These are phyloP conservation scores for Muscicapa comitata DNA, from an alignment of 2,797 vertebrate species.

Conservation along the genomic window DNA sequence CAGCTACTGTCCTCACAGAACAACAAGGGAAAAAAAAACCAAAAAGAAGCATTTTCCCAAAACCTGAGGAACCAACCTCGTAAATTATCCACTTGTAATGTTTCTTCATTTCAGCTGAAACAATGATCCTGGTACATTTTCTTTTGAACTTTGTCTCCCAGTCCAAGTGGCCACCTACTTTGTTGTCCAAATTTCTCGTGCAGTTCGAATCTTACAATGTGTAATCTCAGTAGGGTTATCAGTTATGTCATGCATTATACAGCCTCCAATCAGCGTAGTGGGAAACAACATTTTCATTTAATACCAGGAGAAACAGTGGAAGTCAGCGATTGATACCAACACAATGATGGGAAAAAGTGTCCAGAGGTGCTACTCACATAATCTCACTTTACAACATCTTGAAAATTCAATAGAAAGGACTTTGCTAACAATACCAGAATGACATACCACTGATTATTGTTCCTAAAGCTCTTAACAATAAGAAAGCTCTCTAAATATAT, in stretches of 20 bases:
- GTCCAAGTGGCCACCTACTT: conserved; percentile 43
- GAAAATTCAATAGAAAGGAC: conserved; percentile 82
- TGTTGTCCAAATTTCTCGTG: conserved; percentile 55
- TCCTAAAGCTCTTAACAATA: conserved; percentile 75
- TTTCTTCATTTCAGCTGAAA: conserved; percentile 24
- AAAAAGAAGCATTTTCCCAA: neutral
- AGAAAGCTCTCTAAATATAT: conserved; percentile 75
- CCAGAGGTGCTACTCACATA: conserved; percentile 82
- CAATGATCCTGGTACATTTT: conserved; percentile 8
- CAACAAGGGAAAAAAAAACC: neutral
- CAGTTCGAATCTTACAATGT: conserved; percentile 55
- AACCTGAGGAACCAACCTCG: neutral
- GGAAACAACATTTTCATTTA: conserved; percentile 83
- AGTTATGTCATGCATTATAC: conserved; percentile 77
- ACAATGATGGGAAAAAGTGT: conserved; percentile 88
- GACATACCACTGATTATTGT: conserved; percentile 79
- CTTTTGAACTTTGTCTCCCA: conserved; percentile 40
- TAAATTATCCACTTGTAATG: conserved; percentile 30
- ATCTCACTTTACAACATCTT: conserved; percentile 82
- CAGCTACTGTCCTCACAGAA: neutral
- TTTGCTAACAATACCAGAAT: conserved; percentile 77
- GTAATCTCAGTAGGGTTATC: conserved; percentile 80
- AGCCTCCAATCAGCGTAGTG: conserved; percentile 79
- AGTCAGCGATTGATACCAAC: conserved; percentile 86
- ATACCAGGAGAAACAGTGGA: conserved; percentile 84